Percentiles rank a stretch among this genome's conserved stretches.
phyloP scores from a whole-genome alignment of 2,888 invertebrate genomes.

The Allophyes oxyacanthae region DNA sequence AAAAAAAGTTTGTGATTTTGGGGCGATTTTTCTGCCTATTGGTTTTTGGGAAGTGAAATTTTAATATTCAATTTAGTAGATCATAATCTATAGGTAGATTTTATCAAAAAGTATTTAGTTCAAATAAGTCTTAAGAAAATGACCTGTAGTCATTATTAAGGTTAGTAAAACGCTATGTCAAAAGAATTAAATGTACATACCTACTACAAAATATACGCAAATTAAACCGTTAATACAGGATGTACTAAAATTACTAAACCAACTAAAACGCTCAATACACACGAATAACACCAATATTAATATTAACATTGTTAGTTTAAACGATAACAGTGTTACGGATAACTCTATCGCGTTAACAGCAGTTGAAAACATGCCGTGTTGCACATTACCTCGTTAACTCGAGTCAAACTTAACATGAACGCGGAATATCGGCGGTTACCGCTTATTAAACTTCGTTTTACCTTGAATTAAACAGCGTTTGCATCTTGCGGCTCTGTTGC shows the following conservation, averaged over 20 bases:
- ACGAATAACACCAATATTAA: constrained; percentile 47
- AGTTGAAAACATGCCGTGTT: constrained; percentile 70
- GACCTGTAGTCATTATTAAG: too few species aligned
- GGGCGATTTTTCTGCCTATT: constrained; percentile 10
- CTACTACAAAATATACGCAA: too few species aligned
- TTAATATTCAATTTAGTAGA: not conserved
- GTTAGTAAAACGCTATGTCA: too few species aligned
- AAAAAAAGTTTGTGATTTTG: constrained; percentile 50
- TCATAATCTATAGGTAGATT: not conserved
- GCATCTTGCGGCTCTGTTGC: constrained; percentile 45
- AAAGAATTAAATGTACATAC: too few species aligned
- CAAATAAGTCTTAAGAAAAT: not conserved
- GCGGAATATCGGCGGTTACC: constrained; percentile 70
- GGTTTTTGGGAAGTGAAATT: not conserved
- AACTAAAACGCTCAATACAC: constrained; percentile 39
- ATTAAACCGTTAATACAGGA: not conserved
- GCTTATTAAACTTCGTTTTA: constrained; percentile 78
- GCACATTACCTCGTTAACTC: constrained; percentile 71
- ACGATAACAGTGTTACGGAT: constrained; percentile 58
- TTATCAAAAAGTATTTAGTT: not conserved
- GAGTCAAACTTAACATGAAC: constrained; percentile 62
- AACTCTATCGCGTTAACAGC: constrained; percentile 64
- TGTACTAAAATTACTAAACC: constrained; percentile 24
- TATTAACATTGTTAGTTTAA: constrained; percentile 60
- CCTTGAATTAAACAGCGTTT: constrained; percentile 57